Conservation (phyloP, 2,888 invertebrate species). For the Spisula solida region DNA sequence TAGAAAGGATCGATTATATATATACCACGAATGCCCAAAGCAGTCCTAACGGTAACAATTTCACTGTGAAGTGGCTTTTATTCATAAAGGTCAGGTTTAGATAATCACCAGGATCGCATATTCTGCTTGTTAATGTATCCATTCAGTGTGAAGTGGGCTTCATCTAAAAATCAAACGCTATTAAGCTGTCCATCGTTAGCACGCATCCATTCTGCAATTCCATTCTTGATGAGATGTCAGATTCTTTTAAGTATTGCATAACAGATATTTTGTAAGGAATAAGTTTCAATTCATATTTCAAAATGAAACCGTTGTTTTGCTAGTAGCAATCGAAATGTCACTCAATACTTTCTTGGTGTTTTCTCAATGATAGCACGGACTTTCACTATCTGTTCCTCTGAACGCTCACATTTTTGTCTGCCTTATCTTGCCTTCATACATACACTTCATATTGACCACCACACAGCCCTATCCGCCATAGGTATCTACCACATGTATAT, state of each 20-base stretch:
- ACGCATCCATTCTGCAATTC: slow-evolving; percentile 13
- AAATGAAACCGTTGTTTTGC: not conserved
- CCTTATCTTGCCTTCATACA: too few species aligned
- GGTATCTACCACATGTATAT: too few species aligned
- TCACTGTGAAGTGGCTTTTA: not conserved
- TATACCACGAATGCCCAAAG: too few species aligned
- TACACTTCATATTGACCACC: too few species aligned
- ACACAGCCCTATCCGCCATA: too few species aligned
- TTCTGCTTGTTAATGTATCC: not conserved
- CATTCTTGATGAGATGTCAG: slow-evolving; percentile 9
- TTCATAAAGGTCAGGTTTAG: not conserved
- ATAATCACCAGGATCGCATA: not conserved
- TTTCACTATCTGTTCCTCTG: too few species aligned
- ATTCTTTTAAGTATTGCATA: slow-evolving; percentile 4
- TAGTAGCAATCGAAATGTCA: too few species aligned
- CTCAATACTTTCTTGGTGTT: too few species aligned
- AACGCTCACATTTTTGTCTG: too few species aligned
- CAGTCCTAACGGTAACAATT: too few species aligned
- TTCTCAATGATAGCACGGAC: too few species aligned
- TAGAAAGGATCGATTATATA: too few species aligned
- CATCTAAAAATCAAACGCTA: slow-evolving; percentile 8
- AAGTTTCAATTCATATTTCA: slow-evolving; percentile 5
- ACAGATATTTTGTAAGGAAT: slow-evolving; percentile 33
- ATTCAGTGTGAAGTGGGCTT: not conserved
- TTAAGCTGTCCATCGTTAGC: not conserved